These are phyloP conservation scores for Drosophila robusta DNA, from an alignment of 2,888 invertebrate genomes.

Conservation along the genomic window DNA sequence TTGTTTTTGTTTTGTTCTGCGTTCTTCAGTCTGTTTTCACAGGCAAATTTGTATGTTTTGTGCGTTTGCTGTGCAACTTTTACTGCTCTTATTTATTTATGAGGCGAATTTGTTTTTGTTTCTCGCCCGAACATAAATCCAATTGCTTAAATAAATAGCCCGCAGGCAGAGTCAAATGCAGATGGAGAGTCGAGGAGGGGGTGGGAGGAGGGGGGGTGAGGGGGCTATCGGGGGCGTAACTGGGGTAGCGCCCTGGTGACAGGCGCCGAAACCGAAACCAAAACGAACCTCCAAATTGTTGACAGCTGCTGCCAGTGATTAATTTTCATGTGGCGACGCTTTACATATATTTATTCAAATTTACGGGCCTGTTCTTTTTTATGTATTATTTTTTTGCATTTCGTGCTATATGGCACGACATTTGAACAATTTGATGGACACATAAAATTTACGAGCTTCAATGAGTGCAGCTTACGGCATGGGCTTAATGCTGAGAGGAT, in stretches of 20 bases:
- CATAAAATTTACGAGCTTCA: constrained; percentile 47
- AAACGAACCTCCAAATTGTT: constrained; percentile 45
- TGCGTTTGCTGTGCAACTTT: constrained; percentile 46
- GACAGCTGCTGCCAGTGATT: constrained; percentile 61
- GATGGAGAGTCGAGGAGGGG: background rate
- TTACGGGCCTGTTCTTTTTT: constrained; percentile 20
- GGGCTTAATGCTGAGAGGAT: constrained; percentile 19
- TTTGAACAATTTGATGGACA: constrained; percentile 39
- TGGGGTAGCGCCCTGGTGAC: constrained; percentile 8
- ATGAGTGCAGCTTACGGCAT: constrained; percentile 35
- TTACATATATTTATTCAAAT: constrained; percentile 52
- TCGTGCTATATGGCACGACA: constrained; percentile 22
- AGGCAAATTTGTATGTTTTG: constrained; percentile 62
- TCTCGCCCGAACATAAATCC: constrained; percentile 62
- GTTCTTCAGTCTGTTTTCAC: constrained; percentile 25
- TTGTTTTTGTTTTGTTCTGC: constrained; percentile 18
- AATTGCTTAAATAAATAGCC: constrained; percentile 61
- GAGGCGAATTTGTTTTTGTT: constrained; percentile 50
- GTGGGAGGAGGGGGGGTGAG: background rate
- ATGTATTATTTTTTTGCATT: constrained; percentile 16
- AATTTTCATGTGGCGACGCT: constrained; percentile 55
- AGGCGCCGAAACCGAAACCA: constrained; percentile 4
- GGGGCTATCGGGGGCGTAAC: background rate
- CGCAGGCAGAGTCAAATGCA: constrained; percentile 13
- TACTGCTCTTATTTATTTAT: constrained; percentile 59